phyloP scores from a whole-genome alignment of 2,113 vertebrate genomes.

The Gymnogyps californianus region DNA sequence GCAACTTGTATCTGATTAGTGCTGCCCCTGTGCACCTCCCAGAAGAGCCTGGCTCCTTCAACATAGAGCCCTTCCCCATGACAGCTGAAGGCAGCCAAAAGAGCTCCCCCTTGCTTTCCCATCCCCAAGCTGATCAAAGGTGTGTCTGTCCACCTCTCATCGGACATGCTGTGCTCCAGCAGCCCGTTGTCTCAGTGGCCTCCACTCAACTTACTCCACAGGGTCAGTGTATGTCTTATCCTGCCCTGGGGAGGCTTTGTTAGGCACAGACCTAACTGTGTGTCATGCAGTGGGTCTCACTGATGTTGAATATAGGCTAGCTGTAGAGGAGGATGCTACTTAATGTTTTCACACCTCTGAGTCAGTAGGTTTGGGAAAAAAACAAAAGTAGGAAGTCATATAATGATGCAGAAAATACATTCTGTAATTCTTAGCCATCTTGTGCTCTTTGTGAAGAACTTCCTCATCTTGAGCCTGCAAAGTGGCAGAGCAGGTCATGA shows the following conservation, averaged over 20 bases:
- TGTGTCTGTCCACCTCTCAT: background rate
- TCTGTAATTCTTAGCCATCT: background rate
- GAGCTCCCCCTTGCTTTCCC: background rate
- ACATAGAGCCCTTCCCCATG: background rate
- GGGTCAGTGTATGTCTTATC: background rate
- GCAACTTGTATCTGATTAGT: background rate
- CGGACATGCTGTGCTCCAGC: background rate
- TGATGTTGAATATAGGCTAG: background rate
- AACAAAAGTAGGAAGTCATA: background rate
- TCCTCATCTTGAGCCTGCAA: background rate
- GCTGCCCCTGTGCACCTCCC: background rate
- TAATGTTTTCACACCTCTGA: background rate
- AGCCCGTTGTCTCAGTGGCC: background rate
- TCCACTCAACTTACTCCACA: background rate
- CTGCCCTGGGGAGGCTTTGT: background rate
- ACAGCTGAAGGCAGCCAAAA: background rate
- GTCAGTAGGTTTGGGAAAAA: background rate
- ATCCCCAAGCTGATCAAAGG: background rate
- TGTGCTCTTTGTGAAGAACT: background rate
- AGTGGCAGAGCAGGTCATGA: background rate
- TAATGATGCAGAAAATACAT: background rate
- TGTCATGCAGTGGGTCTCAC: background rate
- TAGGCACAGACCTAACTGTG: background rate
- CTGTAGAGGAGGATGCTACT: background rate
- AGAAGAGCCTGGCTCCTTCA: background rate